phyloP scores from a whole-genome alignment of 1,140 invertebrate species.

The Drosophila quadrilineata region DNA sequence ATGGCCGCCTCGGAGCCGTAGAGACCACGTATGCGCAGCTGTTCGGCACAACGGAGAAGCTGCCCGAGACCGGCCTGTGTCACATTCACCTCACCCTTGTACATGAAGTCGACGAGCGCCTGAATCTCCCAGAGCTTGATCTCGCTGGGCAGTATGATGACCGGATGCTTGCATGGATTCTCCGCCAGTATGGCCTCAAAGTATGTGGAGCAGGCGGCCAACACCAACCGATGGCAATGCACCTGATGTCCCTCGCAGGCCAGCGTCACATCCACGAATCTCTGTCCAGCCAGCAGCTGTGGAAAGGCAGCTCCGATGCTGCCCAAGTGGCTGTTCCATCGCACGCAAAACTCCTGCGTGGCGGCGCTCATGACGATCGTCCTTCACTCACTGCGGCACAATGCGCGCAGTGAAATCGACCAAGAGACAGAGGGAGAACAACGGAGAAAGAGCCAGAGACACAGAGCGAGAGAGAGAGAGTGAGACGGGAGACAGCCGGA shows the following conservation, averaged over 20 bases:
- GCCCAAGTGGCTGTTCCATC: slow-evolving; percentile 88
- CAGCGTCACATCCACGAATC: slow-evolving; percentile 94
- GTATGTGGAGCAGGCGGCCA: slow-evolving; percentile 92
- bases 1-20: slow-evolving; percentile 82
- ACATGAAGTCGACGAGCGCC: slow-evolving; percentile 93
- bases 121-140: slow-evolving; percentile 88
- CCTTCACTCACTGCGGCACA: neutral
- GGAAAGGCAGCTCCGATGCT: slow-evolving; percentile 81
- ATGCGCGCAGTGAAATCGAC: neutral
- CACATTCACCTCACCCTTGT: slow-evolving; percentile 92
- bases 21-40: slow-evolving; percentile 87
- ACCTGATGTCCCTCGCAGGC: slow-evolving; percentile 93
- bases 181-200: slow-evolving; percentile 90
- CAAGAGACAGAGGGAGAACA: neutral
- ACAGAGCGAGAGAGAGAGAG: too few species aligned
- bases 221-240: slow-evolving; percentile 93
- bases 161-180: slow-evolving; percentile 93
- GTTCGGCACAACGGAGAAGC: slow-evolving; percentile 90
- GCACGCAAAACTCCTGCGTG: slow-evolving; percentile 89
- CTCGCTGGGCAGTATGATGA: slow-evolving; percentile 90
- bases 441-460: too few species aligned
- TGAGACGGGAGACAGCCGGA: too few species aligned
- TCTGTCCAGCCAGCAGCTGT: slow-evolving; percentile 89
- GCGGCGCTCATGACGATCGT: slow-evolving; percentile 80
- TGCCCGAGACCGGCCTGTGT: slow-evolving; percentile 90